phyloP scores from a whole-genome alignment of 1,140 invertebrate genomes.

The Drosophila ficusphila region DNA sequence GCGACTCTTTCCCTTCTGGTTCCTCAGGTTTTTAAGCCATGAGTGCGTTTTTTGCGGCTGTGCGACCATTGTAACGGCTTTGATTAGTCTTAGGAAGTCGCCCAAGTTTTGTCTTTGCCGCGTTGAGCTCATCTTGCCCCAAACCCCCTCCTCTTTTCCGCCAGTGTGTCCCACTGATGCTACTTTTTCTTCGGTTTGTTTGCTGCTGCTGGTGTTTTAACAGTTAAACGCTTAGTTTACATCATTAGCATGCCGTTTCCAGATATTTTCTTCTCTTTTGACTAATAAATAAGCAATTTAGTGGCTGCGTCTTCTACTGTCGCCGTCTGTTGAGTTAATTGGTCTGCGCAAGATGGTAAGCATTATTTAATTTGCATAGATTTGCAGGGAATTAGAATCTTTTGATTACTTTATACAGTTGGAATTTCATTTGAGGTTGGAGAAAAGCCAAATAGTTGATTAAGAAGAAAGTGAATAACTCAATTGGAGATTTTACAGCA shows the following conservation, averaged over 20 bases:
- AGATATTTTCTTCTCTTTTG: conserved; percentile 37
- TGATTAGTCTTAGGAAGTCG: conserved; percentile 62
- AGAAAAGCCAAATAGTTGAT: not conserved
- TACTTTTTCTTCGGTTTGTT: conserved; percentile 35
- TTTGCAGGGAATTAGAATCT: conserved; percentile 16
- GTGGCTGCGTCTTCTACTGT: conserved; percentile 30
- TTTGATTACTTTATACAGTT: conserved; percentile 7
- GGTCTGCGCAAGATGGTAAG: conserved; percentile 26
- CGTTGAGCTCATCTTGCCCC: conserved; percentile 51
- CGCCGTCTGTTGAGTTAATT: conserved; percentile 56
- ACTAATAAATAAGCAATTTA: conserved; percentile 73
- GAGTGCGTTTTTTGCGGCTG: conserved; percentile 66
- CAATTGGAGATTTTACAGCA: not conserved
- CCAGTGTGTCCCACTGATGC: conserved; percentile 24
- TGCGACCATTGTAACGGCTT: conserved; percentile 73
- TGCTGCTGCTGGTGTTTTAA: conserved; percentile 67
- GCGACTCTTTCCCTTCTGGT: conserved; percentile 11
- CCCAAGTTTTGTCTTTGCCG: conserved; percentile 48
- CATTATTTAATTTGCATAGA: conserved; percentile 62
- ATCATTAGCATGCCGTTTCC: conserved; percentile 73
- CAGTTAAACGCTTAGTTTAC: conserved; percentile 80
- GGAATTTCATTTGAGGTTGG: not conserved
- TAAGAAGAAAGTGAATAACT: not conserved
- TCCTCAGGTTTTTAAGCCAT: not conserved
- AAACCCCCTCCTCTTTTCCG: not conserved